Percentiles rank a stretch among this genome's conserved stretches.
Conservation (phyloP, 2,888 invertebrate genomes). For the Sphaerophoria rueppellii region DNA sequence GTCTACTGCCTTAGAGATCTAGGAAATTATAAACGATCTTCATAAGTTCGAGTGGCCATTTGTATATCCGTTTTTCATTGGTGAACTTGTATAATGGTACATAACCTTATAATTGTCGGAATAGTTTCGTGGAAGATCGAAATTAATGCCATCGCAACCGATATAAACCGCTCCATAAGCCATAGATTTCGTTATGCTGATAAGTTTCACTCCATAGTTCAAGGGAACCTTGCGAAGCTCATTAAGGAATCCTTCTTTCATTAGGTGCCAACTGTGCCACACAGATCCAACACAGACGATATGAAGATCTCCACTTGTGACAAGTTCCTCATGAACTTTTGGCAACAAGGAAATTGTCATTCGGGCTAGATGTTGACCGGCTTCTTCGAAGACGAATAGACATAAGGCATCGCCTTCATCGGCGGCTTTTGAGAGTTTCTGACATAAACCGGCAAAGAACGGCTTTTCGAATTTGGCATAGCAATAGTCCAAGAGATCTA, state of each 20-base stretch:
- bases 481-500: constrained; percentile 88
- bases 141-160: constrained; percentile 88
- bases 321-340: constrained; percentile 84
- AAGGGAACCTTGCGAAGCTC: constrained; percentile 83
- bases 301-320: constrained; percentile 83
- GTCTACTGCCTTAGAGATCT: constrained; percentile 21
- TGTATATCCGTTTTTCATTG: constrained; percentile 39
- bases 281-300: constrained; percentile 97
- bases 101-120: constrained; percentile 87
- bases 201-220: constrained; percentile 84
- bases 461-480: constrained; percentile 93
- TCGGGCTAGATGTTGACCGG: constrained; percentile 86
- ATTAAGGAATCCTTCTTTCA: constrained; percentile 88
- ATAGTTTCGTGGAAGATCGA: constrained; percentile 87
- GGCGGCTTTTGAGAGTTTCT: constrained; percentile 87
- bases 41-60: constrained; percentile 54
- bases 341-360: constrained; percentile 86
- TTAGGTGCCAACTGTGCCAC: constrained; percentile 94
- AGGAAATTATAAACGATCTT: not conserved
- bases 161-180: constrained; percentile 94
- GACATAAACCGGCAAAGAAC: constrained; percentile 87
- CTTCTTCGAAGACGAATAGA: constrained; percentile 87
- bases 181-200: constrained; percentile 88
- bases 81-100: constrained; percentile 79
- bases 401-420: constrained; percentile 89